Percentiles rank a stretch among this genome's conserved stretches.
phyloP scores from a whole-genome alignment of 2,888 invertebrate genomes.

The Spodoptera picta region DNA sequence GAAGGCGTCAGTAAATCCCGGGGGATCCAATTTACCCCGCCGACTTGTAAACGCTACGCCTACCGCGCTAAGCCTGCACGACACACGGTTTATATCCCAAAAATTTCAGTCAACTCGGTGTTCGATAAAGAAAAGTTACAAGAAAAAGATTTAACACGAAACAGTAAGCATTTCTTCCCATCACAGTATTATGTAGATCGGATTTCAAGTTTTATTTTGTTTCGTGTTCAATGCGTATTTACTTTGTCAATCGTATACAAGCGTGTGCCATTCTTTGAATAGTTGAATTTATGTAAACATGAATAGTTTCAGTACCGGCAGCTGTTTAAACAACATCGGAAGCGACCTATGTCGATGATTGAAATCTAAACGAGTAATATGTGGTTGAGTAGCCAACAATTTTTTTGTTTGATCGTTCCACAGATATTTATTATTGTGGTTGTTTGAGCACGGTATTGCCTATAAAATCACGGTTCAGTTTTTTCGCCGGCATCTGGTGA shows the following conservation, averaged over 20 bases:
- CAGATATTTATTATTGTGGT: constrained; percentile 60
- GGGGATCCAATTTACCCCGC: constrained; percentile 82
- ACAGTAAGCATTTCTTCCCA: constrained; percentile 57
- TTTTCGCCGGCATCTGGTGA: constrained; percentile 40
- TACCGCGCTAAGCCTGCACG: constrained; percentile 70
- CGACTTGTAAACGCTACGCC: constrained; percentile 75
- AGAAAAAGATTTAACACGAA: constrained; percentile 62
- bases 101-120: constrained; percentile 70
- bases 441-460: constrained; percentile 55
- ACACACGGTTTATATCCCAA: constrained; percentile 73
- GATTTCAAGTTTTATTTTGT: constrained; percentile 54
- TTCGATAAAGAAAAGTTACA: constrained; percentile 67
- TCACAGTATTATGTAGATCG: constrained; percentile 51
- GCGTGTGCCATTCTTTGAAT: constrained; percentile 37
- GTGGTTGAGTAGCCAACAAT: constrained; percentile 67
- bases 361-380: constrained; percentile 68
- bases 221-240: constrained; percentile 39
- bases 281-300: constrained; percentile 47
- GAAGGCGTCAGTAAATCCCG: constrained; percentile 79
- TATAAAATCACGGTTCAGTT: constrained; percentile 50
- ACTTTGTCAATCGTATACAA: constrained; percentile 21
- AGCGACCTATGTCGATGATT: constrained; percentile 69
- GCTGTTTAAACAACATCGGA: constrained; percentile 75
- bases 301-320: constrained; percentile 66
- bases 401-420: constrained; percentile 67